These are phyloP conservation scores for Drosophila sp. DNA, from an alignment of 1,140 invertebrate species.

Conservation along the genomic window DNA sequence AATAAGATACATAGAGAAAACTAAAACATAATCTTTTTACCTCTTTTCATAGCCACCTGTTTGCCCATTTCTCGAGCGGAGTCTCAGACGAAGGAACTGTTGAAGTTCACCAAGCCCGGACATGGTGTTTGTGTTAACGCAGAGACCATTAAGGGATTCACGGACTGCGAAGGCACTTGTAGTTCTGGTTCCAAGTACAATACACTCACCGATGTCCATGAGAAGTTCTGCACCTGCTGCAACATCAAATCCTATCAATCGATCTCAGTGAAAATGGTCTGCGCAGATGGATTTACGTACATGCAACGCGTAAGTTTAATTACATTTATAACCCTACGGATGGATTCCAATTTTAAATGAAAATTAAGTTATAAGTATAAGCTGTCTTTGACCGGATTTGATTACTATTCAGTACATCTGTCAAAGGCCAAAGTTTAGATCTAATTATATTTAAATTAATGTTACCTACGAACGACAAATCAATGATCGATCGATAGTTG, in stretches of 20 bases:
- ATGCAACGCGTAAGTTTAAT: conserved; percentile 54
- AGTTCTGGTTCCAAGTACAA: conserved; percentile 88
- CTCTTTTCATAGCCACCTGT: conserved; percentile 85
- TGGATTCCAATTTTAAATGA: too few relatives aligned
- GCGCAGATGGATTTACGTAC: conserved; percentile 69
- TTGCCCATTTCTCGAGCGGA: conserved; percentile 85
- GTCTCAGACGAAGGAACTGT: conserved; percentile 86
- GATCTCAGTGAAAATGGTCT: conserved; percentile 75
- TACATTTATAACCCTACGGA: too few relatives aligned
- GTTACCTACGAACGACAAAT: too few relatives aligned
- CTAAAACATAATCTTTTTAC: not conserved
- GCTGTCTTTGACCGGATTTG: too few relatives aligned
- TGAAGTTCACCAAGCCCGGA: conserved; percentile 83
- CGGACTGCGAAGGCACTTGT: conserved; percentile 88
- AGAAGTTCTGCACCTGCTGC: conserved; percentile 82
- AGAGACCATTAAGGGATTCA: conserved; percentile 86
- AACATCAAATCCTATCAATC: conserved; percentile 69
- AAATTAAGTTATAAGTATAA: too few relatives aligned
- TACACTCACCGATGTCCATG: conserved; percentile 68
- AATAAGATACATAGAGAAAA: not conserved
- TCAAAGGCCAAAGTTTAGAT: too few relatives aligned
- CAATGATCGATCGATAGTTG: too few relatives aligned
- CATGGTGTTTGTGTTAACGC: conserved; percentile 88
- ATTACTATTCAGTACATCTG: too few relatives aligned
- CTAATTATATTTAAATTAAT: too few relatives aligned